A percentile compares a stretch with the other conserved stretches of the same genome.
phyloP scores from a whole-genome alignment of 2,888 invertebrate species.

The Pachymerium ferrugineum region DNA sequence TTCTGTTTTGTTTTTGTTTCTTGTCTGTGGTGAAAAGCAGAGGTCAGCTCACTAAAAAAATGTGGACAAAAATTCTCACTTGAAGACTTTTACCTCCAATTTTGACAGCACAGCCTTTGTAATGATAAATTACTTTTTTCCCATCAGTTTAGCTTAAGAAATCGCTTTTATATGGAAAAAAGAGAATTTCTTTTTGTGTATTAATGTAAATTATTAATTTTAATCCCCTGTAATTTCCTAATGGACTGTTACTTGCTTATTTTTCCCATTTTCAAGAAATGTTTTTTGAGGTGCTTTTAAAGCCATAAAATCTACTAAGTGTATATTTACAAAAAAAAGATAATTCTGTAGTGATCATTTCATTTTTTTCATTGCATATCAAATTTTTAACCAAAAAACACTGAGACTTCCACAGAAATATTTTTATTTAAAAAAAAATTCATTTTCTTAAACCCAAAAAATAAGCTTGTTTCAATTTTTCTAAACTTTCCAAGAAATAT shows the following conservation, averaged over 20 bases:
- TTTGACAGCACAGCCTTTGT: slow-evolving; percentile 10
- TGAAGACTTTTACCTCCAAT: slow-evolving; percentile 7
- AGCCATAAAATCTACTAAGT: background rate
- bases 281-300: slow-evolving; percentile 11
- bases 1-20: no score
- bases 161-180: background rate
- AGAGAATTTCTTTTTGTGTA: background rate
- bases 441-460: background rate
- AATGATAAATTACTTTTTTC: background rate
- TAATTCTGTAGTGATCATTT: background rate
- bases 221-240: slow-evolving; percentile 2
- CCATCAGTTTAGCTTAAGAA: background rate
- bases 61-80: no score
- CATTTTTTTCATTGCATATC: no score
- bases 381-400: background rate
- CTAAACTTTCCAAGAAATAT: no score
- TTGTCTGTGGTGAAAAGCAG: no score
- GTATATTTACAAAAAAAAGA: background rate
- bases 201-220: background rate
- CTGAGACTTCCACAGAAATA: background rate
- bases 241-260: background rate
- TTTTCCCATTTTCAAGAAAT: background rate
- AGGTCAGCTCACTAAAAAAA: no score
- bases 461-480: no score
- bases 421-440: background rate